Percentiles rank a stretch among this genome's conserved stretches.
Evolutionary conservation across 2,888 invertebrate species (phyloP).

Genomic region (Calameuta idolon): DNA sequence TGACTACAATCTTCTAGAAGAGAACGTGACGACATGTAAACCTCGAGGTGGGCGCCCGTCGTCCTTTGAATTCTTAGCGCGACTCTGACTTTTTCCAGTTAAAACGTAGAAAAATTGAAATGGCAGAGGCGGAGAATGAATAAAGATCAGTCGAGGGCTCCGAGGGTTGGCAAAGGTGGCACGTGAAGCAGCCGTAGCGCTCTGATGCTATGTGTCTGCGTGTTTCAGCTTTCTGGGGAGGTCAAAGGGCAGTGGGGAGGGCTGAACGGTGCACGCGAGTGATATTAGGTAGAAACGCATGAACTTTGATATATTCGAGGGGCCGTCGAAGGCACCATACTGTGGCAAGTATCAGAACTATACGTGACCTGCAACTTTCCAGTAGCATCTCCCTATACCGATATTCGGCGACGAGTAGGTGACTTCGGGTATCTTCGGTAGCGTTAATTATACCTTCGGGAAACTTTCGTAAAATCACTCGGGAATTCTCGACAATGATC

Average conservation of each 20-base stretch:
- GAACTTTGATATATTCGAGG: conserved; percentile 66
- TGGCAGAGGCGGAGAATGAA: conserved; percentile 64
- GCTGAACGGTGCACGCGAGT: conserved; percentile 46
- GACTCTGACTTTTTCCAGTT: conserved; percentile 45
- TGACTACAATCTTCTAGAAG: background rate
- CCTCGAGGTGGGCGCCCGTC: background rate
- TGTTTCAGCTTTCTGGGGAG: conserved; percentile 11
- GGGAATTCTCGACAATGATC: background rate
- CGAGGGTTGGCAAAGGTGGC: conserved; percentile 26
- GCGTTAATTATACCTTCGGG: background rate
- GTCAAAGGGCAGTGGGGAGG: conserved; percentile 23
- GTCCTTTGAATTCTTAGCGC: conserved; percentile 36
- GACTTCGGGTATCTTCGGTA: background rate
- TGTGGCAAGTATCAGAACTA: conserved; percentile 65
- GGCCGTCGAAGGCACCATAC: conserved; percentile 56
- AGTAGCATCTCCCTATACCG: conserved; percentile 41
- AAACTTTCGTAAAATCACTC: background rate
- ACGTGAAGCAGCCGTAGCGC: conserved; percentile 45
- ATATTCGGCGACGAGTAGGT: conserved; percentile 22
- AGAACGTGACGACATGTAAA: background rate
- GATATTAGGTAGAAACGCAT: conserved; percentile 66
- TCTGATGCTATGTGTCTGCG: background rate
- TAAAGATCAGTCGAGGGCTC: conserved; percentile 54
- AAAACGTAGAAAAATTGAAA: conserved; percentile 64
- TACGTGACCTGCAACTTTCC: conserved; percentile 65